phyloP scores from a whole-genome alignment of 1,140 invertebrate species.

The Cydia splendana region DNA sequence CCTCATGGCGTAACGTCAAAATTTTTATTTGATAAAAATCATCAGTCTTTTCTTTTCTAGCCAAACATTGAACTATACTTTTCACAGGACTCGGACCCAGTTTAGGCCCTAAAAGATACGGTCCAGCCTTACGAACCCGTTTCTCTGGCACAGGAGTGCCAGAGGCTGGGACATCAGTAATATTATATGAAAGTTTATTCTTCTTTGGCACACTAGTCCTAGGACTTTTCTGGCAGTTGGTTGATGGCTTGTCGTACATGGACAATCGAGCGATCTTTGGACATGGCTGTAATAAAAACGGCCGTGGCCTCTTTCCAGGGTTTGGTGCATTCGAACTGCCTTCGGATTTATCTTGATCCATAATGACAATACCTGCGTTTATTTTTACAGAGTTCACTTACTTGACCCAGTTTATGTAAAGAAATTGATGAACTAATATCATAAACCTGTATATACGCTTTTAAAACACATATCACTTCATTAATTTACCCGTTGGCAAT shows the following conservation, averaged over 20 bases:
- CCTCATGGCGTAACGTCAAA: constrained; percentile 79
- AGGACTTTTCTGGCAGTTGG: constrained; percentile 57
- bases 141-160: constrained; percentile 75
- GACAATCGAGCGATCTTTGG: constrained; percentile 66
- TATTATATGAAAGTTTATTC: constrained; percentile 58
- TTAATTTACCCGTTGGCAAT: neutral
- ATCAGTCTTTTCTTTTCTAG: constrained; percentile 86
- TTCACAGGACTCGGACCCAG: constrained; percentile 88
- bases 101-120: constrained; percentile 86
- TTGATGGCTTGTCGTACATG: constrained; percentile 59
- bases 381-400: constrained; percentile 3
- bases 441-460: neutral
- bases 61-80: constrained; percentile 90
- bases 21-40: constrained; percentile 90
- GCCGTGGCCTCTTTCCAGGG: constrained; percentile 72
- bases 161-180: constrained; percentile 63
- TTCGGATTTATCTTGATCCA: constrained; percentile 70
- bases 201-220: constrained; percentile 57
- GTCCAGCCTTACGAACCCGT: constrained; percentile 82
- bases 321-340: constrained; percentile 52
- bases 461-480: constrained; percentile 9
- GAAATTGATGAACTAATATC: constrained; percentile 1
- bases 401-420: neutral
- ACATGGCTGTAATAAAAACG: constrained; percentile 70
- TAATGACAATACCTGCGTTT: constrained; percentile 40